Evolutionary conservation across 2,888 invertebrate species (phyloP).

Genomic region (Tenthredo livida): DNA sequence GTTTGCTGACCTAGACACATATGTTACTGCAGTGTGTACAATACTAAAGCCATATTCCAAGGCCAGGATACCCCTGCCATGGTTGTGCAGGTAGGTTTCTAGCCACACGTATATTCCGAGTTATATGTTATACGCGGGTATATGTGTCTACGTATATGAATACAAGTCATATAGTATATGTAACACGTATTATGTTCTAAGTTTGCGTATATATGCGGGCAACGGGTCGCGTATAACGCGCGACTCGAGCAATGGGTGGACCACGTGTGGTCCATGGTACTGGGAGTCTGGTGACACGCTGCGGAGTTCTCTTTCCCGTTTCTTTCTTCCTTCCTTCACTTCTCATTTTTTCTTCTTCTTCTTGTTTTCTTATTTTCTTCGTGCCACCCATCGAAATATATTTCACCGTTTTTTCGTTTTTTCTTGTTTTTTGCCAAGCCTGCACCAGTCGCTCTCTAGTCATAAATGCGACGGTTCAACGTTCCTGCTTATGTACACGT

Average conservation of each 20-base stretch:
- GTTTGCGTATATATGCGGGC: slow-evolving; percentile 12
- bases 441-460: background rate
- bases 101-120: background rate
- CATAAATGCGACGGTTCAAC: slow-evolving; percentile 7
- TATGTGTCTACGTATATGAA: background rate
- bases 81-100: background rate
- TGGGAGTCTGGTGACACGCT: slow-evolving; percentile 72
- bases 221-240: slow-evolving; percentile 23
- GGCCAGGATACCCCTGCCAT: background rate
- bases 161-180: background rate
- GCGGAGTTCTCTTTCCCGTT: slow-evolving; percentile 9
- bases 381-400: slow-evolving; percentile 8
- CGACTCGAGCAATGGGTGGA: slow-evolving; percentile 63
- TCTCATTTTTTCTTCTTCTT: background rate
- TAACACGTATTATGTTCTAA: background rate
- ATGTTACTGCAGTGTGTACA: background rate
- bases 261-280: slow-evolving; percentile 63
- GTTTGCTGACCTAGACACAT: background rate
- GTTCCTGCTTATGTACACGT: background rate
- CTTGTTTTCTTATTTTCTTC: background rate
- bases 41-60: background rate
- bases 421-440: background rate
- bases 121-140: background rate
- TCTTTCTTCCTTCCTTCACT: background rate
- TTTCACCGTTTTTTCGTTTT: background rate